A percentile compares a stretch with the other conserved stretches of the same genome.
Conservation (phyloP, 2,113 vertebrate species). For the Pterocles burchelli region DNA sequence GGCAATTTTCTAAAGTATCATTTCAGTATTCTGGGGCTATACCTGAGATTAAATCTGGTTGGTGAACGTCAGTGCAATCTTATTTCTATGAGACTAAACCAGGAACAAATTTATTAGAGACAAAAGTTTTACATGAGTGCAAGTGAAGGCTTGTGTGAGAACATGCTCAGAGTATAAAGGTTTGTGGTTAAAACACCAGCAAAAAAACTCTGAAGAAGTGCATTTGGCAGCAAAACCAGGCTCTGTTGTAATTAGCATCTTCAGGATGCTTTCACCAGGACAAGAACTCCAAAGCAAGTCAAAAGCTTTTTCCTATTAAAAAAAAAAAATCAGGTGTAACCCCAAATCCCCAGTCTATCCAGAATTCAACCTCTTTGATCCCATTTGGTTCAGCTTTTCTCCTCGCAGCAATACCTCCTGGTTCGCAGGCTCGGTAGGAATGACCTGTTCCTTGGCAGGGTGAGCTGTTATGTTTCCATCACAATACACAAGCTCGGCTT, state of each 20-base stretch:
- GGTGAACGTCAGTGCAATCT: not conserved
- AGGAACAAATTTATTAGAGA: not conserved
- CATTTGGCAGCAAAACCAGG: not conserved
- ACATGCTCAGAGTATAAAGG: not conserved
- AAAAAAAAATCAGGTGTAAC: not conserved
- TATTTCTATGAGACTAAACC: not conserved
- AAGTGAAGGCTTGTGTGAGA: not conserved
- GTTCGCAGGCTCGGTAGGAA: not conserved
- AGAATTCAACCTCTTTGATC: not conserved
- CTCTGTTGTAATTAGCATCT: not conserved
- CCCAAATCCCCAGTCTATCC: not conserved
- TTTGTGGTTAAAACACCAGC: not conserved
- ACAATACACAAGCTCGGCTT: conserved; percentile 30
- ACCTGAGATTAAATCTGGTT: not conserved
- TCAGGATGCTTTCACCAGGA: not conserved
- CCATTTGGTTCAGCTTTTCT: not conserved
- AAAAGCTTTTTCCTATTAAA: not conserved
- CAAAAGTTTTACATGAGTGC: not conserved
- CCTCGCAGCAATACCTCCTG: not conserved
- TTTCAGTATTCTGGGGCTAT: not conserved
- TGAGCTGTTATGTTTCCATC: conserved; percentile 46
- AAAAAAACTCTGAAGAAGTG: not conserved
- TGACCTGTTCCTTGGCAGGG: conserved; percentile 55
- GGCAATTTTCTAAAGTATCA: not conserved
- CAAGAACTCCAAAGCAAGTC: not conserved